Evolutionary conservation across 2,797 vertebrate genomes (phyloP), one percentile per base, ranked within the genome.

Genomic region (Carcharodon carcharias): DNA sequence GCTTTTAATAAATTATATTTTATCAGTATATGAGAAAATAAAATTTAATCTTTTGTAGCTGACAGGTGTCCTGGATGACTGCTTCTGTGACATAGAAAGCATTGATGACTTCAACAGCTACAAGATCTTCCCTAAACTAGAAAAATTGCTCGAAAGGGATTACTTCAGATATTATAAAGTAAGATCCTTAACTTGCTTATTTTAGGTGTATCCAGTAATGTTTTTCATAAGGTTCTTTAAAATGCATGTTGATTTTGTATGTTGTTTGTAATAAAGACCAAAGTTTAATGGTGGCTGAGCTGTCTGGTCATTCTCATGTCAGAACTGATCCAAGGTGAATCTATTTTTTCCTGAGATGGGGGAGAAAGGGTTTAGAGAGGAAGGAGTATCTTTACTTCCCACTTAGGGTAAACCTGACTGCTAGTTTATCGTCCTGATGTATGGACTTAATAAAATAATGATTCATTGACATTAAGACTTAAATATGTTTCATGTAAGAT

Each of bases 141-240:
- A 98, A 97, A 99, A 98, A 96, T 98, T 99, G 96, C 98, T 98
- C 31, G 99, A 98, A 97, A 98, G 98, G 45, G 99, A 99, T 97
- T 99, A 99, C 97, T 99, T 99, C 97, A 98, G 99, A 98, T 99
- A 99, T 97, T 99, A 99, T 97, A 98, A 98, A 98, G 99, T 99
- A 97, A 97, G 96, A 96, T 96, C 50, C 11, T 67, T n/a, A 56
- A 54, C 45, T 50, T 65, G 8, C 71, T 82, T 87, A 14, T 45
- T 71, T 54, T 12, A 93, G 71, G 11, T 18, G 4, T n/a, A 31
- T 92, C 14, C 35, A 91, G 35, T 56, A n/a, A 16, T 58, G 31
- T n/a, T 95, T 95, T 31, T 35, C 8, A 56, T 73, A 93, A 65
- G n/a, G 31, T 63, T 23, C 88, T 8, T 63, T 18, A 35, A 63